phyloP scores from a whole-genome alignment of 2,888 invertebrate species.

The Bhutanitis thaidina region DNA sequence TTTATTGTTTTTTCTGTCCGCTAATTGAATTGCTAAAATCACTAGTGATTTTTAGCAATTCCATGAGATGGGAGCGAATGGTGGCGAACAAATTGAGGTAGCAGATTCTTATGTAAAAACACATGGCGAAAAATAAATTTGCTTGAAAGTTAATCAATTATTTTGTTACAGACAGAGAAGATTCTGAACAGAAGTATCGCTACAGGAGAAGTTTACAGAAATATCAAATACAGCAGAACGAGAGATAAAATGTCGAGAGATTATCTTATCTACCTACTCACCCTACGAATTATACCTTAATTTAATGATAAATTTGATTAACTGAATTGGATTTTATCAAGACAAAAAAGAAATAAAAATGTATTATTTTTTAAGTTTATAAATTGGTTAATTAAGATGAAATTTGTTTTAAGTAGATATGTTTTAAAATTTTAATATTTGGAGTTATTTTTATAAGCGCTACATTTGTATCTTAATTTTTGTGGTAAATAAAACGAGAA shows the following conservation, averaged over 20 bases:
- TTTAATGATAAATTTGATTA: conserved; percentile 11
- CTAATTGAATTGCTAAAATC: too few relatives aligned
- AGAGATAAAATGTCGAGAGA: conserved; percentile 34
- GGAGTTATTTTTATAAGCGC: neutral
- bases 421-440: neutral
- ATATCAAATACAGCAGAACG: conserved; percentile 33
- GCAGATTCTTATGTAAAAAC: too few relatives aligned
- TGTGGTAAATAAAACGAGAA: neutral
- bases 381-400: neutral
- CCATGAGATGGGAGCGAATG: too few relatives aligned
- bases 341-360: too few relatives aligned
- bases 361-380: too few relatives aligned
- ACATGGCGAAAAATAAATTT: too few relatives aligned
- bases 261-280: neutral
- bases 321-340: neutral
- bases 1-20: too few relatives aligned
- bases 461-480: neutral
- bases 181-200: conserved; percentile 22
- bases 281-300: neutral
- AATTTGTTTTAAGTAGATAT: neutral
- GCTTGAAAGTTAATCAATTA: too few relatives aligned
- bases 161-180: conserved; percentile 38
- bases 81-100: too few relatives aligned
- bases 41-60: too few relatives aligned
- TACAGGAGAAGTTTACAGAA: conserved; percentile 38